Percentiles rank a stretch among this genome's conserved stretches.
Evolutionary conservation across 2,113 vertebrate genomes (phyloP).

Genomic region (Scomber colias): DNA sequence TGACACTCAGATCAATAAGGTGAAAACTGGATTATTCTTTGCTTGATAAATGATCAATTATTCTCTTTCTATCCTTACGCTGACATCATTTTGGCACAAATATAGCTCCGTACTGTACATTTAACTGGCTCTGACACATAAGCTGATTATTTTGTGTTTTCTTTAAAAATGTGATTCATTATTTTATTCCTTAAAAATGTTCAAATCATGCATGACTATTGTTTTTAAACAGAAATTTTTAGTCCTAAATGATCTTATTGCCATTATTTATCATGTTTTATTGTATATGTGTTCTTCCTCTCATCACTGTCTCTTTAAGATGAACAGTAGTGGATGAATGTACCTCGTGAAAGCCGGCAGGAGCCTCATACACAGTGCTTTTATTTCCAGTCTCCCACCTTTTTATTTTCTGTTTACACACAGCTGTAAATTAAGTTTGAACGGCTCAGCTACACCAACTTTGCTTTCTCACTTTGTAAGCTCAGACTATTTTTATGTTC

Average conservation of each 20-base stretch:
- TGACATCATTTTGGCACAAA: too few species aligned
- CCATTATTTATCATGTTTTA: too few species aligned
- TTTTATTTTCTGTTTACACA: constrained; percentile 85
- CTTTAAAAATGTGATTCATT: too few species aligned
- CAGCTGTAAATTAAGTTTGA: constrained; percentile 79
- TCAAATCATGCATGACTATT: background rate
- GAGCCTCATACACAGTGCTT: constrained; percentile 85
- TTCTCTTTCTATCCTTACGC: too few species aligned
- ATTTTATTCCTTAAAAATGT: constrained; percentile 1
- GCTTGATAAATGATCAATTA: too few species aligned
- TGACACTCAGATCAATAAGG: too few species aligned
- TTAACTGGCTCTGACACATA: too few species aligned
- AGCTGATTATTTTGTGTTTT: too few species aligned
- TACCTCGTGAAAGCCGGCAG: constrained; percentile 80
- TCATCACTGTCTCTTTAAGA: constrained; percentile 19
- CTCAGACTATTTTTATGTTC: constrained; percentile 35
- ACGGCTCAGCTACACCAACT: background rate
- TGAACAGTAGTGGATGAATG: constrained; percentile 32
- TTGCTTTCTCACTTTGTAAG: constrained; percentile 16
- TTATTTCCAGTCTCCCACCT: constrained; percentile 54
- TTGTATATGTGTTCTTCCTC: background rate
- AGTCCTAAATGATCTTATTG: background rate
- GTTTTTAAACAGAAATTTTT: background rate
- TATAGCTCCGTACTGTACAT: too few species aligned
- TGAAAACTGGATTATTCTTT: too few species aligned